Evolutionary conservation across 2,113 vertebrate genomes (phyloP).

Genomic region (Suncus etruscus): DNA sequence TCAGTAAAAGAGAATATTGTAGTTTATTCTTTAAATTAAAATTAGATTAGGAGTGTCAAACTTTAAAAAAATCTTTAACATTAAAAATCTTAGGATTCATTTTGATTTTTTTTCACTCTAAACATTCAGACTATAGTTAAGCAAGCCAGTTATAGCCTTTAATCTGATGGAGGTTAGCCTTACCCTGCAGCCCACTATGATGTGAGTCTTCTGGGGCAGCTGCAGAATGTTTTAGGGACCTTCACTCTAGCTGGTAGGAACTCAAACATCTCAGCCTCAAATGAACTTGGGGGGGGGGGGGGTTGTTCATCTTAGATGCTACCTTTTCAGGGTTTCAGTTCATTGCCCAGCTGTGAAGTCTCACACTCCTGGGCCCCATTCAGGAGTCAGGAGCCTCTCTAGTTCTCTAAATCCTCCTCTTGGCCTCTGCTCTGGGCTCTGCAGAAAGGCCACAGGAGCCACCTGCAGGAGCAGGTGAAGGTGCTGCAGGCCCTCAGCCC

Average conservation of each 20-base stretch:
- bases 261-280: background rate
- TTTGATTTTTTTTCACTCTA: background rate
- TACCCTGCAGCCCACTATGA: background rate
- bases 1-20: background rate
- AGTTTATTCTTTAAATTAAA: background rate
- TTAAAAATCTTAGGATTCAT: slow-evolving; percentile 3
- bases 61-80: background rate
- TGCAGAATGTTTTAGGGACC: background rate
- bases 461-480: background rate
- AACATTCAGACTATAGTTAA: background rate
- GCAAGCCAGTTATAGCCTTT: background rate
- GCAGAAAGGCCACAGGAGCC: too few relatives aligned
- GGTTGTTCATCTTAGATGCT: background rate
- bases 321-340: background rate
- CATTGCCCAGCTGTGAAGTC: background rate
- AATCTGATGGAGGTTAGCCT: background rate
- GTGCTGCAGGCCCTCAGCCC: too few relatives aligned
- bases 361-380: background rate
- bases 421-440: too few relatives aligned
- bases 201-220: background rate
- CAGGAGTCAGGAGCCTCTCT: background rate
- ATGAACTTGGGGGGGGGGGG: background rate
- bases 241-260: background rate
- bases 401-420: background rate
- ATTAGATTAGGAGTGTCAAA: too few relatives aligned